Evolutionary conservation across 2,113 vertebrate genomes (phyloP).

Genomic region (Scalopus aquaticus): DNA sequence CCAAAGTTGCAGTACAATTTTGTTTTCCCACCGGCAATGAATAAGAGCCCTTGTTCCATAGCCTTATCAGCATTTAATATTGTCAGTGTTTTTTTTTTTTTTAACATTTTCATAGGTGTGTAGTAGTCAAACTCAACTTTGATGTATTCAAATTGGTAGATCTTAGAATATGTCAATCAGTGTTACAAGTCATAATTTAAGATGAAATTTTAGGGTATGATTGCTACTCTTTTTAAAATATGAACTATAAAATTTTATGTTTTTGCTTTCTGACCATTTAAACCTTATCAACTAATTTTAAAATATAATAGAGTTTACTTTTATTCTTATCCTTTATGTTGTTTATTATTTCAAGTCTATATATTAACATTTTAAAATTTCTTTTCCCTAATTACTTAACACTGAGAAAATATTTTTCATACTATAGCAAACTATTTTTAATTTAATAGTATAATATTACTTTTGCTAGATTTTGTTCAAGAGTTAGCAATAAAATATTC

Average conservation of each 20-base stretch:
- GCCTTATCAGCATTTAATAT: not conserved
- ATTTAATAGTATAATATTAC: not conserved
- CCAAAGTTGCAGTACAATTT: not conserved
- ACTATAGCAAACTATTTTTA: not conserved
- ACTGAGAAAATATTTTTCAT: not conserved
- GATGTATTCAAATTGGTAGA: not conserved
- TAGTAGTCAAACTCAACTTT: not conserved
- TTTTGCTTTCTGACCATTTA: conserved; percentile 10
- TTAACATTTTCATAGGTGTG: not conserved
- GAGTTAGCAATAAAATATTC: not conserved
- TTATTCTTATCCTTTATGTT: not conserved
- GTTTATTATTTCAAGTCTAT: conserved; percentile 7
- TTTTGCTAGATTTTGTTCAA: not conserved
- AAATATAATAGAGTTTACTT: conserved; percentile 23
- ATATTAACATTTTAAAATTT: not conserved
- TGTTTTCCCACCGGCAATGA: not conserved
- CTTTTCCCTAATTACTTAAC: not conserved
- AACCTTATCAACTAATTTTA: not conserved
- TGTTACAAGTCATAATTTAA: conserved; percentile 15
- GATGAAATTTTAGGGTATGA: not conserved
- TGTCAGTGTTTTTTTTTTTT: not conserved
- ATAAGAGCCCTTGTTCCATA: not conserved
- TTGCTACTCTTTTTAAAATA: conserved; percentile 32
- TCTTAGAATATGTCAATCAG: not conserved
- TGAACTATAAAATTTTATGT: not conserved